Conservation (phyloP, 2,113 vertebrate species). For the Percopsis transmontana region DNA sequence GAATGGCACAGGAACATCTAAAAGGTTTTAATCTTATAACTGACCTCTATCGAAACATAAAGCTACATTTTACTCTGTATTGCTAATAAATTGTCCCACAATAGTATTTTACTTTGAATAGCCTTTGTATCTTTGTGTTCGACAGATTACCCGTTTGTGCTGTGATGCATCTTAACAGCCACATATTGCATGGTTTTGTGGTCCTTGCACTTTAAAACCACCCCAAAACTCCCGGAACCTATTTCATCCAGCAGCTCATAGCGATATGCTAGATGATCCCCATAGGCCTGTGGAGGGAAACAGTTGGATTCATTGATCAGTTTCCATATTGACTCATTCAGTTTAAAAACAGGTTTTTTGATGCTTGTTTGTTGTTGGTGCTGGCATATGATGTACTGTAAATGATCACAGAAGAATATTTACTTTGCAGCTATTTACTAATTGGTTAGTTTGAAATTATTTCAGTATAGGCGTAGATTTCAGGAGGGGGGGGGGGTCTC, state of each 20-base stretch:
- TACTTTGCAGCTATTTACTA: too few relatives aligned
- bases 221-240: background rate
- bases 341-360: too few relatives aligned
- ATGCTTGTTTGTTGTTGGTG: too few relatives aligned
- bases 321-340: too few relatives aligned
- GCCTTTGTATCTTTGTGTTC: background rate
- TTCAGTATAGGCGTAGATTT: too few relatives aligned
- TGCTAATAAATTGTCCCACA: background rate
- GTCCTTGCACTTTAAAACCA: background rate
- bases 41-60: background rate
- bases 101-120: background rate
- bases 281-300: background rate
- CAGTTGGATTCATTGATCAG: too few relatives aligned
- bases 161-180: background rate
- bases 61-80: background rate
- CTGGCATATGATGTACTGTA: too few relatives aligned
- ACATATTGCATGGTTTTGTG: background rate
- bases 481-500: too few relatives aligned
- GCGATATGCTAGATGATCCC: background rate
- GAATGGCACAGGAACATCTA: too few relatives aligned
- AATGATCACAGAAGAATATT: too few relatives aligned
- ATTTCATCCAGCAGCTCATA: background rate
- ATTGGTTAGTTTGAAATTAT: too few relatives aligned
- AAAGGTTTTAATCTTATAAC: too few relatives aligned
- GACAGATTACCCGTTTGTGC: background rate